These are phyloP conservation scores for Habropoda laboriosa DNA, from an alignment of 1,140 invertebrate species.

Conservation along the genomic window DNA sequence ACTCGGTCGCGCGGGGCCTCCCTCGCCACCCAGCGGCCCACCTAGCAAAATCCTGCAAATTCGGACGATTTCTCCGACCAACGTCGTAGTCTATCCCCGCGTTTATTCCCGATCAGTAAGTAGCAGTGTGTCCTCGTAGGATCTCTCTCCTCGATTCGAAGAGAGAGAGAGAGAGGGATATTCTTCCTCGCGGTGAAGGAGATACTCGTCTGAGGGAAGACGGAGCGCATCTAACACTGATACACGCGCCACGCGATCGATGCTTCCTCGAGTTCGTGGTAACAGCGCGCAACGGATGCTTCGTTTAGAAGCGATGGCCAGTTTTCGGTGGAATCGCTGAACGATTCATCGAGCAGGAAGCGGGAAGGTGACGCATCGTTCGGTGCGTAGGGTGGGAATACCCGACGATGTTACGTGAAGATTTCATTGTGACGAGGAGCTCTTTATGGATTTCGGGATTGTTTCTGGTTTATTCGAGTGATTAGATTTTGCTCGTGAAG, in stretches of 20 bases:
- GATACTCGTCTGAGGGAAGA: too few relatives aligned
- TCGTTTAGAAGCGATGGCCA: neutral
- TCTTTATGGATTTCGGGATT: too few relatives aligned
- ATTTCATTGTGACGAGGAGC: too few relatives aligned
- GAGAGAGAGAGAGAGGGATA: too few relatives aligned
- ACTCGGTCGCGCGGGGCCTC: conserved; percentile 35
- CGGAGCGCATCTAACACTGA: too few relatives aligned
- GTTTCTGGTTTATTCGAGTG: too few relatives aligned
- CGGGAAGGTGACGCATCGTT: neutral
- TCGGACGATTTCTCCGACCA: conserved; percentile 2
- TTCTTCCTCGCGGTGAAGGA: too few relatives aligned
- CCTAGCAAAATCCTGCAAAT: neutral
- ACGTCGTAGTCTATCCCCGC: neutral
- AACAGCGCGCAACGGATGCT: neutral
- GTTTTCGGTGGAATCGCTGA: neutral
- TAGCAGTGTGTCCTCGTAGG: neutral
- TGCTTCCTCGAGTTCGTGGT: neutral
- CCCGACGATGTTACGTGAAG: neutral
- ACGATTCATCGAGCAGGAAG: neutral
- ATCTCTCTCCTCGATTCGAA: too few relatives aligned
- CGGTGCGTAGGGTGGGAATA: neutral
- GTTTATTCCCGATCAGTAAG: neutral
- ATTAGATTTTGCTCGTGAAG: too few relatives aligned
- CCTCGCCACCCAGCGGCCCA: neutral
- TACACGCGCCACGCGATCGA: conserved; percentile 4